Evolutionary conservation across 2,797 vertebrate genomes (phyloP).

Genomic region (Thaleichthys pacificus): DNA sequence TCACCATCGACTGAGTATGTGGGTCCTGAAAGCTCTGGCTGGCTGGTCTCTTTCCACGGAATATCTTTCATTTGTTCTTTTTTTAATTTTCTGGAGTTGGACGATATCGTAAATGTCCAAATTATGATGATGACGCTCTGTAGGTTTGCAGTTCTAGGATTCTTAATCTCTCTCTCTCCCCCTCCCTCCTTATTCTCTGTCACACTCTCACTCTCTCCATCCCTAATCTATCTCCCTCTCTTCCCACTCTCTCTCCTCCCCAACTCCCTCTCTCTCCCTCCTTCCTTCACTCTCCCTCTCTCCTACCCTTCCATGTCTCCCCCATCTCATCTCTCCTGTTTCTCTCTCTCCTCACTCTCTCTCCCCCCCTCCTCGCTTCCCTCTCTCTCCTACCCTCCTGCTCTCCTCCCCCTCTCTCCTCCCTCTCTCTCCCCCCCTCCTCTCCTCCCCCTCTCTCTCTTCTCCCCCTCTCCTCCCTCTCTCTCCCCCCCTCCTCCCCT

Average conservation of each 20-base stretch:
- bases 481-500: not conserved
- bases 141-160: not conserved
- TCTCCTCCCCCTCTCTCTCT: not conserved
- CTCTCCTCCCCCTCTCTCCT: slow-evolving; percentile 23
- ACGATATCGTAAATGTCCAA: not conserved
- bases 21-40: not conserved
- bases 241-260: not conserved
- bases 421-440: slow-evolving; percentile 2
- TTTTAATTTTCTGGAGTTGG: not conserved
- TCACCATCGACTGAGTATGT: not conserved
- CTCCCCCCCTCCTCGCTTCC: slow-evolving; percentile 77
- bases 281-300: not conserved
- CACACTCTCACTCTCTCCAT: not conserved
- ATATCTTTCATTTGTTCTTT: not conserved
- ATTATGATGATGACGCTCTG: not conserved
- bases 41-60: too few species aligned
- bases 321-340: slow-evolving; percentile 68
- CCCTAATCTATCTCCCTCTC: slow-evolving; percentile 1
- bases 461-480: slow-evolving; percentile 1
- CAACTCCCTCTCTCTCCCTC: not conserved
- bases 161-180: not conserved
- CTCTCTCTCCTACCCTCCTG: not conserved
- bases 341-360: slow-evolving; percentile 1
- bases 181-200: not conserved
- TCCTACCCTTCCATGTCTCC: not conserved